Percentiles rank a stretch among this genome's conserved stretches.
Evolutionary conservation across 2,113 vertebrate species (phyloP).

Genomic region (Mellivora capensis): DNA sequence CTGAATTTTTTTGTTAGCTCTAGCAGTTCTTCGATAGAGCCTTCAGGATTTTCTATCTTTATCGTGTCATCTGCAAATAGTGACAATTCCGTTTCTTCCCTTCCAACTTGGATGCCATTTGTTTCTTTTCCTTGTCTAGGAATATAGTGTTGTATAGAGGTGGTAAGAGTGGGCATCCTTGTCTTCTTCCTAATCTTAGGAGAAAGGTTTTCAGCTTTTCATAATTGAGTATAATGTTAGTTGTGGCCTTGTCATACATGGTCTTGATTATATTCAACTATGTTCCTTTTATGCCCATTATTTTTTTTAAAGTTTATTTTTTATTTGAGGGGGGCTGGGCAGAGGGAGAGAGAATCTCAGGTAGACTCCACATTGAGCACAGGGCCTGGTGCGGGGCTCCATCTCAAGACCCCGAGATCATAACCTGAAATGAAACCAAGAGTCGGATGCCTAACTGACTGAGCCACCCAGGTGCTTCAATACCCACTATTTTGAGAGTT

Average conservation of each 20-base stretch:
- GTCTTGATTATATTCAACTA: background rate
- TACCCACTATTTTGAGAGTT: background rate
- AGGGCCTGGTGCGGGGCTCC: background rate
- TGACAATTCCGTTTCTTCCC: background rate
- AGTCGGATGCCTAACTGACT: background rate
- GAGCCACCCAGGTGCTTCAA: background rate
- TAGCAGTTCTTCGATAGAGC: background rate
- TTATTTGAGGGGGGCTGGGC: background rate
- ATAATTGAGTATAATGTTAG: background rate
- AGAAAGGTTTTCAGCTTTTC: background rate
- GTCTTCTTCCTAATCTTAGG: background rate
- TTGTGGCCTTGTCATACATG: background rate
- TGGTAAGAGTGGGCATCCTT: background rate
- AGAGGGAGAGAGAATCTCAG: background rate
- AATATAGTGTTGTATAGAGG: background rate
- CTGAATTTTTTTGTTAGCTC: background rate
- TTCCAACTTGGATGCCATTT: background rate
- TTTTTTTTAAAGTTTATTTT: background rate
- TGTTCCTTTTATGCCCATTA: background rate
- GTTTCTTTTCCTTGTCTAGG: background rate
- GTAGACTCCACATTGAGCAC: background rate
- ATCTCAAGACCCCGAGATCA: background rate
- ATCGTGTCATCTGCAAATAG: background rate
- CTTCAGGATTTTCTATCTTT: background rate
- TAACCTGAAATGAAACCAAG: background rate